Percentiles rank a stretch among this genome's conserved stretches.
Evolutionary conservation across 2,113 vertebrate genomes (phyloP).

Genomic region (Ascaphus truei): DNA sequence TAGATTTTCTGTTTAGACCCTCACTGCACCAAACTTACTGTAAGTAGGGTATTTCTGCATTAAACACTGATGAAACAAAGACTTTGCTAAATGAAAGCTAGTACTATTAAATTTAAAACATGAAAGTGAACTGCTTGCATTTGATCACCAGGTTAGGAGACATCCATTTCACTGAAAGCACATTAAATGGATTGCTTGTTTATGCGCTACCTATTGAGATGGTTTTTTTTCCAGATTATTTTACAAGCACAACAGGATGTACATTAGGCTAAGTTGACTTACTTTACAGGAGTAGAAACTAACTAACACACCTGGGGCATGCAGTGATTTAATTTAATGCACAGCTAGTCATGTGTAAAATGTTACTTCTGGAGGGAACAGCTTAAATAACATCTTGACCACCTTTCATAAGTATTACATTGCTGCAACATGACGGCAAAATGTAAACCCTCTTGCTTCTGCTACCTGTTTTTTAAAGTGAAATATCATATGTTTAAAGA

Average conservation of each 20-base stretch:
- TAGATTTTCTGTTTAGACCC: no score
- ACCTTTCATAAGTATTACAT: background rate
- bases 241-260: slow-evolving; percentile 30
- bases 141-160: background rate
- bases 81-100: background rate
- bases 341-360: slow-evolving; percentile 27
- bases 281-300: slow-evolving; percentile 17
- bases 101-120: background rate
- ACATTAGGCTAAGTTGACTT: slow-evolving; percentile 27
- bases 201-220: slow-evolving; percentile 26
- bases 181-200: slow-evolving; percentile 22
- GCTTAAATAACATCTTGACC: slow-evolving; percentile 28
- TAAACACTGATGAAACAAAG: background rate
- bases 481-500: no score
- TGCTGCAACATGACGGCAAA: background rate
- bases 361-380: slow-evolving; percentile 16
- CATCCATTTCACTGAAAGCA: background rate
- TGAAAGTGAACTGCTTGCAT: background rate
- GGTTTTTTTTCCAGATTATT: slow-evolving; percentile 11
- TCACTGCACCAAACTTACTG: no score
- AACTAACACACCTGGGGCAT: slow-evolving; percentile 25
- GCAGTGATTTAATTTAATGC: slow-evolving; percentile 32
- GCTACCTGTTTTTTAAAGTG: background rate
- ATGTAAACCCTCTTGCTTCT: background rate
- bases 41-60: no score